Conservation (phyloP, 1,140 invertebrate genomes). For the Drosophila virilis region DNA sequence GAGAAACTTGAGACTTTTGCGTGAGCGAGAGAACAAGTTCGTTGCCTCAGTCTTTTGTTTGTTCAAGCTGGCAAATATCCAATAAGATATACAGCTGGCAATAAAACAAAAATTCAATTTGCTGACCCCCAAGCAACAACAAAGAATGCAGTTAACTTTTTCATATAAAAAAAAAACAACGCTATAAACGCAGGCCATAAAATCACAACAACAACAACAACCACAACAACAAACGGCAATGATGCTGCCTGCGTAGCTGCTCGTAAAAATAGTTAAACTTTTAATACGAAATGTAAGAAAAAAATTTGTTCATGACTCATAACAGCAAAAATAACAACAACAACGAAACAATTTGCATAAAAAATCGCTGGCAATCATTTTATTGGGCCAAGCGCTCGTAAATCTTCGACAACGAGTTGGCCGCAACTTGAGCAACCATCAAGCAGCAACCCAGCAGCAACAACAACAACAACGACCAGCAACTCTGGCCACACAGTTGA, state of each 20-base stretch:
- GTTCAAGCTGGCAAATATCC: conserved; percentile 12
- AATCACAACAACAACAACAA: neutral
- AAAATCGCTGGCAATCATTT: conserved; percentile 84
- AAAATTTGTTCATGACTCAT: conserved; percentile 66
- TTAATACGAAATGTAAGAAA: conserved; percentile 9
- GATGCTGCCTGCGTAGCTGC: conserved; percentile 46
- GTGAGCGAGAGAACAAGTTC: conserved; percentile 57
- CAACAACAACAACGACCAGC: conserved; percentile 3
- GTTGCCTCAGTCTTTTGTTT: conserved; percentile 73
- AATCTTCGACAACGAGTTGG: conserved; percentile 68
- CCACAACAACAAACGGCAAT: conserved; percentile 1
- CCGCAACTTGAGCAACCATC: conserved; percentile 27
- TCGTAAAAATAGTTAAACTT: conserved; percentile 66
- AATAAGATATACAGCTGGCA: conserved; percentile 7
- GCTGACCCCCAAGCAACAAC: conserved; percentile 35
- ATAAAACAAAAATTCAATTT: conserved; percentile 47
- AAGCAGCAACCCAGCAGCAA: conserved; percentile 7
- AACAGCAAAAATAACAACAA: conserved; percentile 17
- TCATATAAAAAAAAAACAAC: conserved; percentile 49
- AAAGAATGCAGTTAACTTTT: conserved; percentile 54
- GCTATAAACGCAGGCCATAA: conserved; percentile 57
- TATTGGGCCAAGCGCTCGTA: conserved; percentile 82
- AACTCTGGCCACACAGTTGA: conserved; percentile 45
- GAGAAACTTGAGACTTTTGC: conserved; percentile 27
- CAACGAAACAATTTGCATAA: conserved; percentile 79